Base-by-base conservation (phyloP, 2,113 vertebrate species). In the Alectura lathami region DNA sequence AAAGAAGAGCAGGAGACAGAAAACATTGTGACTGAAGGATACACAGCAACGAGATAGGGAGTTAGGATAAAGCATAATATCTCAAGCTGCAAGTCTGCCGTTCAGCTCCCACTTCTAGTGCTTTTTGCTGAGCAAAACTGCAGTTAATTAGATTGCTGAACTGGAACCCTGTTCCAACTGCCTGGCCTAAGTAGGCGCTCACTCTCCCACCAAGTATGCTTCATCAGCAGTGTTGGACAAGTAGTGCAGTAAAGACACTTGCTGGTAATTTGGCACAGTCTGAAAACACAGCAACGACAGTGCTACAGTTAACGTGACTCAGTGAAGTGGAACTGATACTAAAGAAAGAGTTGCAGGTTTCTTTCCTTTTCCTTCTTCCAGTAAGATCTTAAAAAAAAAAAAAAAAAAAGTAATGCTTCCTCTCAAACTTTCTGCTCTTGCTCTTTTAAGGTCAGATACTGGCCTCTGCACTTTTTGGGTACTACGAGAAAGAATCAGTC, bases 231-330 rank as follows among this genome's bases (percentile, higher is more conserved):
- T 96, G 96, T 97, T 96, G 97, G 97, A 97, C 97, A 96, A 95
- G 97, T 97, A 96, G 97, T 96, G 93, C 96, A 98, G 96, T 97
- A 98, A 99, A 99, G 99, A 99, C 99, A 99, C 99, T 98, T 98
- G 97, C 98, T 99, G 99, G 98, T 98, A 98, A 97, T 98, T 98
- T 99, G 99, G 98, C 98, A 99, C 98, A 97, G 97, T 98, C 98
- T 92, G 98, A 97, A 97, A 98, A 96, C 95, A 96, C 84, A 96
- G 83, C 93, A 64, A 94, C 8, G 4, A 94, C 94, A 95, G 74
- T 53, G 77, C 76, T 91, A 95, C 74, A 95, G 90, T 74, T 89
- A 93, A 88, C 76, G 8, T 80, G 85, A 94, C 82, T 95, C 94
- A 94, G 86, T 77, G 89, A 90, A 40, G 83, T 91, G 89, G 92